Percentiles rank a stretch among this genome's conserved stretches.
Evolutionary conservation across 2,888 invertebrate genomes (phyloP).

Genomic region (Agonopterix alstromeriana): DNA sequence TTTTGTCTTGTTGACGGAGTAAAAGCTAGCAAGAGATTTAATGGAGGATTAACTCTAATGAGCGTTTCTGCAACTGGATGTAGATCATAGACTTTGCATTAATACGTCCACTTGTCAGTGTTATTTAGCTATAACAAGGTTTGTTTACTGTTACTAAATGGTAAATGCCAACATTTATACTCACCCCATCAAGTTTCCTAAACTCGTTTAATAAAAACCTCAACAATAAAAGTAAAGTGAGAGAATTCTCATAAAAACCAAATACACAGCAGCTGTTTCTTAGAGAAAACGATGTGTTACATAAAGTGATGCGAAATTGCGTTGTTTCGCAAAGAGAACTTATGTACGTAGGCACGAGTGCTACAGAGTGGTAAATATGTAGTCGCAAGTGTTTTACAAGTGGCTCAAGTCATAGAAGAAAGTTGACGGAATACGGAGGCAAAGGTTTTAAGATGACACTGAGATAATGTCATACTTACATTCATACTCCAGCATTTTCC

Average conservation of each 20-base stretch:
- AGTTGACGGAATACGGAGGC: neutral
- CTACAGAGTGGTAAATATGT: constrained; percentile 20
- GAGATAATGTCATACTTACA: no score
- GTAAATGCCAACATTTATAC: neutral
- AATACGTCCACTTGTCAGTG: no score
- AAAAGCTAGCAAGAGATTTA: no score
- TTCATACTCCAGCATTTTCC: no score
- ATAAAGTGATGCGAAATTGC: constrained; percentile 49
- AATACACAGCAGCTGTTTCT: constrained; percentile 30
- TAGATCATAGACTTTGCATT: no score
- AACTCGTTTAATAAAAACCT: neutral
- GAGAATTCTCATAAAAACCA: constrained; percentile 32
- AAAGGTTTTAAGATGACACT: no score
- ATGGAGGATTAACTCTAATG: no score
- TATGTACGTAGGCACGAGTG: constrained; percentile 27
- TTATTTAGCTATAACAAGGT: no score
- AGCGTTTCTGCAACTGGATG: no score
- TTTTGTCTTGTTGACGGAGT: no score
- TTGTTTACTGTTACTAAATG: no score
- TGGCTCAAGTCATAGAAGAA: constrained; percentile 16
- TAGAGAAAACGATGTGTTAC: constrained; percentile 42
- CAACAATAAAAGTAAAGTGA: constrained; percentile 11
- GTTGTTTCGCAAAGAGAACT: constrained; percentile 44
- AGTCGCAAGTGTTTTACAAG: constrained; percentile 14
- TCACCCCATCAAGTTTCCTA: neutral